A percentile compares a stretch with the other conserved stretches of the same genome.
These are phyloP conservation scores for Dasysyrphus albostriatus DNA, from an alignment of 2,888 invertebrate genomes.

Conservation along the genomic window DNA sequence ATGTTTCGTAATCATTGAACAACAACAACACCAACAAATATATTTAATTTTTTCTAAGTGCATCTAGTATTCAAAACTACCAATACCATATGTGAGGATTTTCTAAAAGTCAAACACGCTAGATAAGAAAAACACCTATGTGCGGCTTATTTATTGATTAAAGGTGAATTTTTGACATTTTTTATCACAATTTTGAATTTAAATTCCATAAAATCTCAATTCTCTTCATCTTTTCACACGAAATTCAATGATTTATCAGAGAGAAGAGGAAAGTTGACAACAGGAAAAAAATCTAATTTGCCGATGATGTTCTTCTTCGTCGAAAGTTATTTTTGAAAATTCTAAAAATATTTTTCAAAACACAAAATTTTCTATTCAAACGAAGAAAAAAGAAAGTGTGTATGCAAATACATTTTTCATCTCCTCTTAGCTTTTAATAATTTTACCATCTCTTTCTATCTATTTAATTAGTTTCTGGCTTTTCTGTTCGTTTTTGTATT, in stretches of 20 bases:
- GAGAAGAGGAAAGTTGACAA: slow-evolving; percentile 11
- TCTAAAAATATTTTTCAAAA: slow-evolving; percentile 74
- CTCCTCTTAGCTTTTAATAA: slow-evolving; percentile 37
- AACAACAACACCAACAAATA: background rate
- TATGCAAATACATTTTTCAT: slow-evolving; percentile 52
- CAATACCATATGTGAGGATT: background rate
- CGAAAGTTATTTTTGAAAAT: slow-evolving; percentile 70
- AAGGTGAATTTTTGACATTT: slow-evolving; percentile 37
- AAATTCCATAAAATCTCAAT: slow-evolving; percentile 14
- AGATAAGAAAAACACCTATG: slow-evolving; percentile 48
- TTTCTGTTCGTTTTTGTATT: slow-evolving; percentile 61
- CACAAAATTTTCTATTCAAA: slow-evolving; percentile 65
- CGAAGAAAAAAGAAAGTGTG: slow-evolving; percentile 18
- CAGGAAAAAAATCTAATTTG: slow-evolving; percentile 31
- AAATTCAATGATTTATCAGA: slow-evolving; percentile 11
- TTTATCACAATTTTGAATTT: background rate
- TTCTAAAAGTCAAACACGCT: slow-evolving; percentile 14
- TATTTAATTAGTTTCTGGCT: slow-evolving; percentile 10
- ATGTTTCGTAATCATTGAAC: slow-evolving; percentile 67
- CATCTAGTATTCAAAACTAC: slow-evolving; percentile 60
- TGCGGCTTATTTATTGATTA: slow-evolving; percentile 42
- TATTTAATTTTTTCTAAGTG: slow-evolving; percentile 54
- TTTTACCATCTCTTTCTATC: slow-evolving; percentile 36
- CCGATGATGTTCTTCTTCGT: slow-evolving; percentile 59
- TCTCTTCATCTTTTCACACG: slow-evolving; percentile 14